phyloP scores from a whole-genome alignment of 1,140 invertebrate species.

The Sarcophaga peregrina region DNA sequence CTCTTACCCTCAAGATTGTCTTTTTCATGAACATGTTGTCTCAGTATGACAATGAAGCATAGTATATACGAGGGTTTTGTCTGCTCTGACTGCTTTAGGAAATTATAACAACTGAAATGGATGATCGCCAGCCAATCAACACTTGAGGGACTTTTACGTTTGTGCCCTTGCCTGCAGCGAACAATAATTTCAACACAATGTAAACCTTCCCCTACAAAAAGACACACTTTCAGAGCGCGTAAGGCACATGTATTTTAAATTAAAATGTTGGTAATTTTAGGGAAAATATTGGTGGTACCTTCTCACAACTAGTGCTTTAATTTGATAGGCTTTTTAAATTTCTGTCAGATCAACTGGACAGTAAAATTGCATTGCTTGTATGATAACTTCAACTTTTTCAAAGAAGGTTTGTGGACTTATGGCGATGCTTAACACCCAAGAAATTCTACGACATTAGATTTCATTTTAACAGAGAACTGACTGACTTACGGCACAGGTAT shows the following conservation, averaged over 20 bases:
- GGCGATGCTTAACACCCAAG: too few species aligned
- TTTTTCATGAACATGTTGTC: neutral
- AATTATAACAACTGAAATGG: slow-evolving; percentile 5
- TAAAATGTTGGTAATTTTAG: too few species aligned
- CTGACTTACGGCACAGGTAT: too few species aligned
- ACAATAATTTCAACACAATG: neutral
- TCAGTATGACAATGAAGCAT: neutral
- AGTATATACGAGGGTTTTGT: neutral
- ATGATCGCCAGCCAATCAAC: neutral
- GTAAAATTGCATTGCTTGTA: too few species aligned
- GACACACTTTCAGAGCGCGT: slow-evolving; percentile 11
- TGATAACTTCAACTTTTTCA: too few species aligned
- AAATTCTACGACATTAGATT: too few species aligned
- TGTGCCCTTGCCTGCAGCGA: neutral
- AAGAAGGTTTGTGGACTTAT: too few species aligned
- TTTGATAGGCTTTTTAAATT: too few species aligned
- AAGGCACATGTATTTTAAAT: neutral
- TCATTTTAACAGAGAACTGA: too few species aligned
- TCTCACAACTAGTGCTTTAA: too few species aligned
- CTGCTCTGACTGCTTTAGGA: neutral
- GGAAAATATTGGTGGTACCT: too few species aligned
- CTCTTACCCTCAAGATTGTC: neutral
- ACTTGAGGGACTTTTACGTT: slow-evolving; percentile 12
- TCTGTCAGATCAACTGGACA: too few species aligned
- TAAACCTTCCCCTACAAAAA: neutral